A percentile compares a stretch with the other conserved stretches of the same genome.
These are phyloP conservation scores for Phasia obesa DNA, from an alignment of 2,888 invertebrate genomes.

Conservation along the genomic window DNA sequence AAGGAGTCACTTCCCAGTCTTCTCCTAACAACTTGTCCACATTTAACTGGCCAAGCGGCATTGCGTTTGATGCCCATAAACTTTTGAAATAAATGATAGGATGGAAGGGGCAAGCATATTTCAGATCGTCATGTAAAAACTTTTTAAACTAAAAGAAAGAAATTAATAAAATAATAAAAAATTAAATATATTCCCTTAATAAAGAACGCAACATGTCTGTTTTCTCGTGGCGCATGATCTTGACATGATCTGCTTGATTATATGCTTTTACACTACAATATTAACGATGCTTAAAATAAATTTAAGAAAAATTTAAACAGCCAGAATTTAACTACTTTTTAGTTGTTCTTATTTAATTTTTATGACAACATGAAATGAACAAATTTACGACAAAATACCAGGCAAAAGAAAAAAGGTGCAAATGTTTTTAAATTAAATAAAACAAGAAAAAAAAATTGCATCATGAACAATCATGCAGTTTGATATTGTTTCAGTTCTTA, in stretches of 20 bases:
- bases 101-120: too few relatives aligned
- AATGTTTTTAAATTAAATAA: conserved; percentile 4
- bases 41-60: neutral
- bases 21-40: neutral
- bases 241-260: conserved; percentile 17
- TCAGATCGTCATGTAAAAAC: conserved; percentile 4
- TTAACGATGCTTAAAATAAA: neutral
- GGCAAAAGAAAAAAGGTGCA: conserved; percentile 47
- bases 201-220: neutral
- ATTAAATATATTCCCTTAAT: neutral
- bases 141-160: neutral
- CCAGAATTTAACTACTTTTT: conserved; percentile 33
- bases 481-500: neutral
- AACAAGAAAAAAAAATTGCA: neutral
- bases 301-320: neutral
- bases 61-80: neutral
- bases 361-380: conserved; percentile 50
- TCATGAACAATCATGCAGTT: neutral
- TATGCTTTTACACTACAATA: conserved; percentile 3
- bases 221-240: neutral
- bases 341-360: conserved; percentile 38
- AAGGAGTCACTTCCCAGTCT: too few relatives aligned
- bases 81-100: too few relatives aligned
- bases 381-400: conserved; percentile 23
- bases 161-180: conserved; percentile 14